Base-by-base conservation (phyloP, 2,888 invertebrate species). In the Dolomedes plantarius region DNA sequence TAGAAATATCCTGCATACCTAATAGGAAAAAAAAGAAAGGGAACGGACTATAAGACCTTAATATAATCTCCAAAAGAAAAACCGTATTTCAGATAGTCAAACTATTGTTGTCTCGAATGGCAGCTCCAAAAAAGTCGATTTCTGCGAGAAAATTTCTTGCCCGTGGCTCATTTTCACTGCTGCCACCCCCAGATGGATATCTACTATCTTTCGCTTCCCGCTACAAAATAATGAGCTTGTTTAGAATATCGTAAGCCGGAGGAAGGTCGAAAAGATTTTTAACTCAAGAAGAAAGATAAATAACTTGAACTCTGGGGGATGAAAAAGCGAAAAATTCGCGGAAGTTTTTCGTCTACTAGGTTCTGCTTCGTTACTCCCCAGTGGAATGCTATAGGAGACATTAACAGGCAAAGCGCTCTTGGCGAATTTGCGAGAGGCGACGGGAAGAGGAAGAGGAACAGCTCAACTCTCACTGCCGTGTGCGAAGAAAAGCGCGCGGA, bases 151-250 rank as follows among this genome's bases (percentile, higher is more conserved):
- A 19, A 23, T 3, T 56, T 6, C 5, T 23, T n/a, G 23, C 19
- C 23, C 23, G 5, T 5, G 23, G 5, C 5, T 23, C 5, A 0
- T 6, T 23, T 23, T 56, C 23, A 6, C 23, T 56, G 19, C 56
- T 23, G 19, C 0, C 23, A 2, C 2, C 2, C 13, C 5, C 11
- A 23, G 56, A 23, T 16, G 23, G 2, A 23, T 56, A 56, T 56
- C 23, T 23, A 46, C 6, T 9, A 46, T 13, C 16, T 13, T 13
- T 11, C 56, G 5, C 19, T 56, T 56, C 23, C 56, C 56, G 56
- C 56, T 23, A 56, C 56, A 56, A 56, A 23, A 56, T 56, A 56
- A 56, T 56, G 56, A 56, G 56, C 23, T 56, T 56, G 56, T 56
- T 56, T 23, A 56, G 56, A 56, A 56, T 56, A 16, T 56, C 3